Base-by-base conservation (phyloP, 2,888 invertebrate species). In the Sabatieria punctata region DNA sequence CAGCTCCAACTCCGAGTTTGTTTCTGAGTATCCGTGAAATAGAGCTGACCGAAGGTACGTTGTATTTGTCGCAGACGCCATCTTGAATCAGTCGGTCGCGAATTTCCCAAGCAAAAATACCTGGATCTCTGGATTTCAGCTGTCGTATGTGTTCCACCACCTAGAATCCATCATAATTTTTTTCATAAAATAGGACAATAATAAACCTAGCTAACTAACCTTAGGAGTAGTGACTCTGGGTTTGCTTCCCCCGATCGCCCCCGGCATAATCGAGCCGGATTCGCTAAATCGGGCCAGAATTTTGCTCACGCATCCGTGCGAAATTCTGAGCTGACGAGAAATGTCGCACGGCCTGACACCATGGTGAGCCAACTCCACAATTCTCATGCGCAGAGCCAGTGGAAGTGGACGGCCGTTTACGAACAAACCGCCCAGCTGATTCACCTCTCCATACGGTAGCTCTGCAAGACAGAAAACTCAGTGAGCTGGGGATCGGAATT, bases 21-120 rank as follows among this genome's bases (percentile, higher is more conserved):
- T 91, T 91, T 53, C 95, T 73, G 57, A 95, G 73, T 65, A 95
- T 95, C 56, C 93, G 74, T 59, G 85, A 86, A 63, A 93, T 93
- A 60, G 86, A 88, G 63, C 86, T 86, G 36, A 95, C 93, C 13
- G 89, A 89, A 15, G 95, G 95, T 47, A 95, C 89, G 72, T 91
- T 93, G 73, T 84, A 88, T 68, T 91, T 91, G 75, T 93, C 91
- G 70, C 93, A 95, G 47, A 93, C 79, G 13, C 86, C 85, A 68
- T 91, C 91, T 41, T 84, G 80, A 38, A 93, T 73, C 51, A 93
- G 72, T 47, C 88, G 75, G 69, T 93, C 93, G 1, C 93, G 75
- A 62, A 95, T 93, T 72, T 93, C 89, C 89, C 89, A 91, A 27
- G 91, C 91, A 70, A 91, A 91, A 57, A 91, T 89, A 1, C 88